Conservation (phyloP, 2,797 vertebrate species). For the Sebastes itinus region DNA sequence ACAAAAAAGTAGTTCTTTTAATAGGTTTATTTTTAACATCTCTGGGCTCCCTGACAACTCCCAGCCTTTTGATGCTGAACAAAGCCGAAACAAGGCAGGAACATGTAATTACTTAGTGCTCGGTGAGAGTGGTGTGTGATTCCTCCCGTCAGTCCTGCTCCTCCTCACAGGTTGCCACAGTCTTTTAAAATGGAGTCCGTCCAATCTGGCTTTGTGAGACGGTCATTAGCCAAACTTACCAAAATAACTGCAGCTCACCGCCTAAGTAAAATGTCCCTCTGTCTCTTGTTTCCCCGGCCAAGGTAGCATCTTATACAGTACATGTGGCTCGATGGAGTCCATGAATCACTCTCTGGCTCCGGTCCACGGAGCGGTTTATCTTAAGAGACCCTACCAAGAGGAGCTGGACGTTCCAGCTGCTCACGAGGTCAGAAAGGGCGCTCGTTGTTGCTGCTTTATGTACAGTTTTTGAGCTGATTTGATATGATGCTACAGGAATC, state of each 20-base stretch:
- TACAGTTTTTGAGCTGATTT: not conserved
- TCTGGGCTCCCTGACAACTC: slow-evolving; percentile 28
- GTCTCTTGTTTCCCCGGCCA: slow-evolving; percentile 13
- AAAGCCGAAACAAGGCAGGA: slow-evolving; percentile 26
- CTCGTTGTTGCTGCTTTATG: not conserved
- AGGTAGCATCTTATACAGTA: slow-evolving; percentile 5
- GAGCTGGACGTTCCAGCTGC: not conserved
- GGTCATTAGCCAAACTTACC: slow-evolving; percentile 19
- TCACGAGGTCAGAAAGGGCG: slow-evolving; percentile 27
- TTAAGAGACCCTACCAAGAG: slow-evolving; percentile 1
- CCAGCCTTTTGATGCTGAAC: slow-evolving; percentile 6
- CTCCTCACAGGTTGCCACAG: not conserved
- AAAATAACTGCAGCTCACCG: slow-evolving; percentile 46
- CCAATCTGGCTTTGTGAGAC: slow-evolving; percentile 38
- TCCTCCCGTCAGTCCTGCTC: not conserved
- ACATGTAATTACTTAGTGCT: not conserved
- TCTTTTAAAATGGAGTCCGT: slow-evolving; percentile 20
- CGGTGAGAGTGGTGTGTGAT: not conserved
- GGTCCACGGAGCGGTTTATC: slow-evolving; percentile 16
- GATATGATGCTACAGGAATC: not conserved
- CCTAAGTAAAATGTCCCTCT: slow-evolving; percentile 22
- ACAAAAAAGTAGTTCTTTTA: not conserved
- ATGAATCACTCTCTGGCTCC: slow-evolving; percentile 43
- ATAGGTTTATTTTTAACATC: not conserved
- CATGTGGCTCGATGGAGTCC: slow-evolving; percentile 26